Evolutionary conservation across 2,888 invertebrate genomes (phyloP).

Genomic region (Capitulum mitella): DNA sequence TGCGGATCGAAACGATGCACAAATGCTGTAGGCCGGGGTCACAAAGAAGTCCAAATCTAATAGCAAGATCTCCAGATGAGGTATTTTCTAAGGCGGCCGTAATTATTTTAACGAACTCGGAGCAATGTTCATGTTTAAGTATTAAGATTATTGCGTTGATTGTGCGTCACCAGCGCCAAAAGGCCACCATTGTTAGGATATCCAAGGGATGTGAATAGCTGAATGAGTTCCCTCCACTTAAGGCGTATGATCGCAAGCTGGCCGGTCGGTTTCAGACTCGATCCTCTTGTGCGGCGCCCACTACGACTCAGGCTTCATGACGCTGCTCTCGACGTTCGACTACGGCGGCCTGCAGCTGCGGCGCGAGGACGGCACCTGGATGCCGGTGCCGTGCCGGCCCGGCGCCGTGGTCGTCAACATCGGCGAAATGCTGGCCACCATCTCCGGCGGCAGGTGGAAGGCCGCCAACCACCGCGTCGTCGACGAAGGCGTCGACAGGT

Average conservation of each 20-base stretch:
- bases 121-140: no score
- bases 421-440: slow-evolving; percentile 31
- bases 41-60: no score
- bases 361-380: slow-evolving; percentile 29
- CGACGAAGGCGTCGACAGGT: slow-evolving; percentile 32
- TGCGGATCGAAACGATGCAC: no score
- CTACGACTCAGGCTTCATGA: slow-evolving; percentile 32
- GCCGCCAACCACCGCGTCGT: slow-evolving; percentile 34
- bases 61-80: no score
- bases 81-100: no score
- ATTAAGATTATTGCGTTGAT: no score
- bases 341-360: slow-evolving; percentile 34
- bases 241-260: neutral
- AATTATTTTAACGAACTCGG: no score
- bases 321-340: slow-evolving; percentile 30
- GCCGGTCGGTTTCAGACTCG: slow-evolving; percentile 11
- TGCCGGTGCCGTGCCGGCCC: slow-evolving; percentile 31
- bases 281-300: slow-evolving; percentile 29
- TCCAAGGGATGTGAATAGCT: no score
- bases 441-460: slow-evolving; percentile 33
- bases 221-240: no score
- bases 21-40: no score
- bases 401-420: slow-evolving; percentile 34
- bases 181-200: no score
- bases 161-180: no score